Evolutionary conservation across 2,113 vertebrate genomes (phyloP).

Genomic region (Penelope pileata): DNA sequence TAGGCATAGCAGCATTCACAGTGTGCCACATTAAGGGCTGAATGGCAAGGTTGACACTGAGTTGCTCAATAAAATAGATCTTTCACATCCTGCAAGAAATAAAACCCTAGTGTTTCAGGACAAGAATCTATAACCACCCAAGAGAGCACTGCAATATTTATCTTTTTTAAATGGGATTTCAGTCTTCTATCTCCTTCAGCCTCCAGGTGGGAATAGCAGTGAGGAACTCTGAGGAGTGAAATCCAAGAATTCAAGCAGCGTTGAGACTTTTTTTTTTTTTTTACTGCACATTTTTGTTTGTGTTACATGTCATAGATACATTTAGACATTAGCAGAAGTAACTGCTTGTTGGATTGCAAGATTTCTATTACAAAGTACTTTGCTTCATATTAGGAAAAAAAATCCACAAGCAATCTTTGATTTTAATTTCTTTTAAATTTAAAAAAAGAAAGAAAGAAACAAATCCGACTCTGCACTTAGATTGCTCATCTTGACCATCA

Average conservation of each 20-base stretch:
- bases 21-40: conserved; percentile 33
- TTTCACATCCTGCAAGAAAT: conserved; percentile 45
- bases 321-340: conserved; percentile 13
- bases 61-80: conserved; percentile 33
- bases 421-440: neutral
- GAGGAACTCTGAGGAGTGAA: neutral
- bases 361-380: neutral
- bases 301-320: neutral
- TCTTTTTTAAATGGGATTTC: conserved; percentile 29
- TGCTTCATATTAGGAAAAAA: neutral
- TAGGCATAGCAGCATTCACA: conserved; percentile 55
- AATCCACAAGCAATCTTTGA: neutral
- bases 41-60: conserved; percentile 48
- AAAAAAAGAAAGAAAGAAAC: neutral
- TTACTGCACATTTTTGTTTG: neutral
- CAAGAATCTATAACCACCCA: conserved; percentile 27
- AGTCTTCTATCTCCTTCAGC: neutral
- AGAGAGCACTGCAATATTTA: conserved; percentile 55
- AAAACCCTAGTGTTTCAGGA: conserved; percentile 30
- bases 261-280: neutral
- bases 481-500: neutral
- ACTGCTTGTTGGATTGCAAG: no score
- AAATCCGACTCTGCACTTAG: neutral
- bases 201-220: neutral
- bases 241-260: neutral